These are phyloP conservation scores for Bactericera cockerelli DNA, from an alignment of 1,140 invertebrate species.

Conservation along the genomic window DNA sequence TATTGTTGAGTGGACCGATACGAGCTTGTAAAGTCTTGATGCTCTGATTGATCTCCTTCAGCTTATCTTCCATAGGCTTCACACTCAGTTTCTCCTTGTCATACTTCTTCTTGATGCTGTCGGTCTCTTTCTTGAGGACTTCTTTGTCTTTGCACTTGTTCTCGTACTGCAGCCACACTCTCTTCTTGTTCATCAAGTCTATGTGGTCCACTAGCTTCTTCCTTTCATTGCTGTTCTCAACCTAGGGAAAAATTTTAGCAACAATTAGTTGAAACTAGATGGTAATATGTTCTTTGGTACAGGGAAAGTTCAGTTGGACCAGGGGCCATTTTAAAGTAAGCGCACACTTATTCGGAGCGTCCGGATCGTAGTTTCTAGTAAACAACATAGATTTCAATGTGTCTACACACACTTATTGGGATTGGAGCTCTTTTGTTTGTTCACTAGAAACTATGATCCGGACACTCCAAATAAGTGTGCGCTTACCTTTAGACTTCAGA, in stretches of 20 bases:
- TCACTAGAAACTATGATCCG: too few species aligned
- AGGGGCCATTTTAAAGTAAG: too few species aligned
- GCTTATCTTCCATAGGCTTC: conserved; percentile 2
- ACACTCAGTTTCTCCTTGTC: not conserved
- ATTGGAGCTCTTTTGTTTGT: too few species aligned
- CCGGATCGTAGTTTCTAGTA: too few species aligned
- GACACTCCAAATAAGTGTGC: too few species aligned
- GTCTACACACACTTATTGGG: too few species aligned
- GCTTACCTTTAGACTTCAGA: too few species aligned
- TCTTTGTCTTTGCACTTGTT: conserved; percentile 33
- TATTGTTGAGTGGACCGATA: not conserved
- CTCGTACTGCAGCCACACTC: conserved; percentile 48
- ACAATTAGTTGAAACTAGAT: too few species aligned
- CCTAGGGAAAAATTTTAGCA: conserved; percentile 25
- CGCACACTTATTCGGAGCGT: too few species aligned
- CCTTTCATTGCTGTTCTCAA: conserved; percentile 40
- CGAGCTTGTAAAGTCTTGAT: not conserved
- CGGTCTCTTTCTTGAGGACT: conserved; percentile 27
- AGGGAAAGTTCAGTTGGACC: too few species aligned
- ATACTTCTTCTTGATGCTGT: conserved; percentile 1
- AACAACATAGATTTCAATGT: too few species aligned
- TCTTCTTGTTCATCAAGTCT: conserved; percentile 40
- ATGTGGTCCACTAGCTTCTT: conserved; percentile 35
- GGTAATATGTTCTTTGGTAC: too few species aligned
- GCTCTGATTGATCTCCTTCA: not conserved